A percentile compares a stretch with the other conserved stretches of the same genome.
Conservation (phyloP, 2,888 invertebrate genomes). For the Hemaris fuciformis region DNA sequence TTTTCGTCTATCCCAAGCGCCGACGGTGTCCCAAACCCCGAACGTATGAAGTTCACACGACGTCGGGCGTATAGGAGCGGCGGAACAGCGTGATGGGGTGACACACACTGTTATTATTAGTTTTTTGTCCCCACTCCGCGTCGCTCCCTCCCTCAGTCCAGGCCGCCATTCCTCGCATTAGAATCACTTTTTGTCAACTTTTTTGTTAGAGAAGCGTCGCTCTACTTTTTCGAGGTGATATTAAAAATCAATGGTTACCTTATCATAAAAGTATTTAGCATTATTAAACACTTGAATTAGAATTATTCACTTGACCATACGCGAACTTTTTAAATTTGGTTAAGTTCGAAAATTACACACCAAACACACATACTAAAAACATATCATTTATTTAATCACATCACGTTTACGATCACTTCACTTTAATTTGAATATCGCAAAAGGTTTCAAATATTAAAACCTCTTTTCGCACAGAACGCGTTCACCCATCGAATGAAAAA, state of each 20-base stretch:
- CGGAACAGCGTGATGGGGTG: constrained; percentile 71
- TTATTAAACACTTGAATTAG: not conserved
- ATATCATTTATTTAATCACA: no score
- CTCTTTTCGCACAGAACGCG: constrained; percentile 33
- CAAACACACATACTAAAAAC: no score
- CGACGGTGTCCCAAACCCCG: constrained; percentile 49
- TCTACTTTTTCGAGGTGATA: not conserved
- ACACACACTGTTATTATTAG: constrained; percentile 78
- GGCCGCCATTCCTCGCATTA: constrained; percentile 71
- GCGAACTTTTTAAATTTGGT: no score
- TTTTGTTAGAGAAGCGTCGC: constrained; percentile 40
- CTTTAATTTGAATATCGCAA: constrained; percentile 17
- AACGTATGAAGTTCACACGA: constrained; percentile 63
- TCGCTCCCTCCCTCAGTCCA: constrained; percentile 52
- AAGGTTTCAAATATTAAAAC: not conserved
- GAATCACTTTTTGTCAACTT: constrained; percentile 64
- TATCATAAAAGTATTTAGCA: not conserved
- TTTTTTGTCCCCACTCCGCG: constrained; percentile 74
- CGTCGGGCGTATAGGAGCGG: constrained; percentile 63
- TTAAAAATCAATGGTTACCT: constrained; percentile 2
- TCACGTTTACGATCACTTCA: constrained; percentile 40
- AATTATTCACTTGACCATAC: not conserved
- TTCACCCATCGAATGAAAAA: constrained; percentile 49
- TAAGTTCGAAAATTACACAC: no score
- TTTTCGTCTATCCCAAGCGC: constrained; percentile 15